Base-by-base conservation (phyloP, 2,797 vertebrate genomes). In the Anguilla pacifica region DNA sequence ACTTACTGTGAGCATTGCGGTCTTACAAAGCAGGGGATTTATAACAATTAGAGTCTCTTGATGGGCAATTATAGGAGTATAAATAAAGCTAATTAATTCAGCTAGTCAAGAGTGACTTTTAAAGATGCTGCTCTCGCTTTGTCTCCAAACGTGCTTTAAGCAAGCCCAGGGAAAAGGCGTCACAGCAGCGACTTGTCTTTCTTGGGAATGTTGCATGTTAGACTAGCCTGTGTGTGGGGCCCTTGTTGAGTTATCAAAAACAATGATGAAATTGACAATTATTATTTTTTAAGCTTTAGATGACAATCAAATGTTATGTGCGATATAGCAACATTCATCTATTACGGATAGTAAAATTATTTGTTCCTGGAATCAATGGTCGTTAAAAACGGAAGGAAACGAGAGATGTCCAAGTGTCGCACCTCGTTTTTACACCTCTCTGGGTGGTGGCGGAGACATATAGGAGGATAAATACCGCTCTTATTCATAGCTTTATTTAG, bases 61-160 rank as follows among this genome's bases (percentile, higher is more conserved):
- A 92, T 92, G 91, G 90, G 88, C 87, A 92, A 93, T 93, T 94
- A 92, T 91, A 88, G 77, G 83, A 90, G 72, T 91, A 93, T 90
- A 89, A 93, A 91, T 92, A 90, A 89, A 92, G 89, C 88, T 89
- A 93, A 94, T 94, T 91, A 92, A 85, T 83, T 53, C 88, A 51
- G 87, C 93, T 90, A 92, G 92, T 93, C 90, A 91, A 90, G 90
- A 93, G 90, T 88, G 92, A 85, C 85, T 85, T 87, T 90, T n/a
- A 89, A 86, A 85, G 51, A 82, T 59, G 53, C 83, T 84, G 83
- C 83, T 59, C n/a, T 84, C 46, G 79, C 83, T 35, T 84, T 84
- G 51, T 59, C 51, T 57, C 51, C 83, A 59, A 57, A 59, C 51
- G 35, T 55, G 53, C 22, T 51, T 49, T 46, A 82, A 82, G 17